Evolutionary conservation across 2,888 invertebrate genomes (phyloP).

Genomic region (Zeuzera pyrina): DNA sequence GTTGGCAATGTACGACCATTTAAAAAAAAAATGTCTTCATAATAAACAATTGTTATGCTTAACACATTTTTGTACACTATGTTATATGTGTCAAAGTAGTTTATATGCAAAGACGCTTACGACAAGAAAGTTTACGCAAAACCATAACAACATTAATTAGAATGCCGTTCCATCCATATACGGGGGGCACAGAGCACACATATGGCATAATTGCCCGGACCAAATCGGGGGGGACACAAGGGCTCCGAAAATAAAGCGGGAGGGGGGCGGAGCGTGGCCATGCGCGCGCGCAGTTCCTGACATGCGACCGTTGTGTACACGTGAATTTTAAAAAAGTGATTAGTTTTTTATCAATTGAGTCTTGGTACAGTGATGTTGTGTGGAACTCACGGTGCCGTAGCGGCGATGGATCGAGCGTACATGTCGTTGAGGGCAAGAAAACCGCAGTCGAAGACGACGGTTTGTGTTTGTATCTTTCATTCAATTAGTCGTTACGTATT

Average conservation of each 20-base stretch:
- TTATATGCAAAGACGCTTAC: too few species aligned
- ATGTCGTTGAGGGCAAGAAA: conserved; percentile 69
- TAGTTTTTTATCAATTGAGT: neutral
- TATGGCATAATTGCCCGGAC: conserved; percentile 6
- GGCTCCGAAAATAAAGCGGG: conserved; percentile 51
- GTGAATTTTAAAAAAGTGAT: neutral
- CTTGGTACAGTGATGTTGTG: conserved; percentile 40
- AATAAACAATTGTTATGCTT: too few species aligned
- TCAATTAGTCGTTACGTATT: too few species aligned
- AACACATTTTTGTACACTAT: too few species aligned
- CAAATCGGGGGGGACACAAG: conserved; percentile 28
- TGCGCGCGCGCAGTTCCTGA: conserved; percentile 37
- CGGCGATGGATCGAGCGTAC: conserved; percentile 67
- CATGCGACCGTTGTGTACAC: conserved; percentile 22
- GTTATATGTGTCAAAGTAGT: too few species aligned
- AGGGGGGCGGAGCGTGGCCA: conserved; percentile 23
- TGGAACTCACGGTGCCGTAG: conserved; percentile 56
- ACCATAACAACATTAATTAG: conserved; percentile 3
- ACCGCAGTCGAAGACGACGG: conserved; percentile 51
- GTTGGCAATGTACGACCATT: too few species aligned
- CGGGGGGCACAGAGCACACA: neutral
- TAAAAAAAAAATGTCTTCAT: too few species aligned
- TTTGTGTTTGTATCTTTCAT: conserved; percentile 23
- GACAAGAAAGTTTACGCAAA: conserved; percentile 10
- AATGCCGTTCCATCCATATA: conserved; percentile 4